These are phyloP conservation scores for Microctonus aethiopoides DNA, from an alignment of 2,888 invertebrate species.

Conservation along the genomic window DNA sequence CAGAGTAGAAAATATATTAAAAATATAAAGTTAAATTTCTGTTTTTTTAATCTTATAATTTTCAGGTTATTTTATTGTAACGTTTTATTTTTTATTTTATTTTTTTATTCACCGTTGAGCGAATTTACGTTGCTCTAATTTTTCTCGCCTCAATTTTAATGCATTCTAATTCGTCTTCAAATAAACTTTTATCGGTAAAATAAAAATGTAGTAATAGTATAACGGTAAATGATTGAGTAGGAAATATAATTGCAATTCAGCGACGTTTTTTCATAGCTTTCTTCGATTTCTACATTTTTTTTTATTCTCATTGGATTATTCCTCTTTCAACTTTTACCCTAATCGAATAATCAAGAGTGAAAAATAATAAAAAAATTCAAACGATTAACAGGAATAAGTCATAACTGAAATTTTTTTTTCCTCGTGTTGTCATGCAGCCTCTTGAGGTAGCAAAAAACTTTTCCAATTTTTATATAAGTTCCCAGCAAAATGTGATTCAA, in stretches of 20 bases:
- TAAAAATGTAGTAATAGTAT: neutral
- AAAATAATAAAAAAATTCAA: conserved; percentile 14
- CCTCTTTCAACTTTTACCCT: neutral
- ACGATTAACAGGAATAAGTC: neutral
- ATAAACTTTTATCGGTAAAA: conserved; percentile 34
- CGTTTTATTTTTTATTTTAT: neutral
- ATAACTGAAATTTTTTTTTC: neutral
- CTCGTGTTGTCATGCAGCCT: neutral
- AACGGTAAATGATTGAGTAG: conserved; percentile 15
- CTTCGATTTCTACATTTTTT: conserved; percentile 18
- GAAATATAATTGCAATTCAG: conserved; percentile 34
- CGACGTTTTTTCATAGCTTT: conserved; percentile 21
- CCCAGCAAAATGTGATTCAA: too few relatives aligned
- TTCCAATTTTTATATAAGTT: too few relatives aligned
- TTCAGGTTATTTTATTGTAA: too few relatives aligned
- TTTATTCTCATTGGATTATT: neutral
- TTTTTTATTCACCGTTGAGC: neutral
- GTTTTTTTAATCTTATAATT: too few relatives aligned
- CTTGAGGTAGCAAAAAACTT: neutral
- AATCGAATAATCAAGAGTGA: conserved; percentile 7
- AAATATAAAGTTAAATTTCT: too few relatives aligned
- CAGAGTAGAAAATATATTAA: too few relatives aligned
- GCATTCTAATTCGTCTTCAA: conserved; percentile 35
- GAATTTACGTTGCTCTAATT: conserved; percentile 26
- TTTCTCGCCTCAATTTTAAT: conserved; percentile 35